phyloP scores from a whole-genome alignment of 2,113 vertebrate genomes.

The Hassar affinis region DNA sequence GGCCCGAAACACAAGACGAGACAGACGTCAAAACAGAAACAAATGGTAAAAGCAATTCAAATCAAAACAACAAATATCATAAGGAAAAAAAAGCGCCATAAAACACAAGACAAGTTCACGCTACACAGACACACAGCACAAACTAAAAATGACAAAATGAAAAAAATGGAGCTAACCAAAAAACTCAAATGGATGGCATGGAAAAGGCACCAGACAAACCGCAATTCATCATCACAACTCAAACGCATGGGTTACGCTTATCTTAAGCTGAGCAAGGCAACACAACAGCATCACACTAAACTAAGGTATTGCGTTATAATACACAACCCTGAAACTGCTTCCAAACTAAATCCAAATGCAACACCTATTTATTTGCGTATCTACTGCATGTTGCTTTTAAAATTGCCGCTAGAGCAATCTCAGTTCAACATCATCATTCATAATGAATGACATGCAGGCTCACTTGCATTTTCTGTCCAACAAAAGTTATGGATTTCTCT shows the following conservation, averaged over 20 bases:
- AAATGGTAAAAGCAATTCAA: constrained; percentile 60
- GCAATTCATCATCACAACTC: neutral
- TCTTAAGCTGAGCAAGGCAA: neutral
- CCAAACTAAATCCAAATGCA: neutral
- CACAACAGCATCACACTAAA: neutral
- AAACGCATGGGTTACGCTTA: neutral
- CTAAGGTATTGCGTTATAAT: neutral
- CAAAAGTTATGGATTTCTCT: neutral
- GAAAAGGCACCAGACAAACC: constrained; percentile 12
- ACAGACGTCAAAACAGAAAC: constrained; percentile 64
- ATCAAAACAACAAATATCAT: constrained; percentile 49
- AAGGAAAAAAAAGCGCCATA: constrained; percentile 42
- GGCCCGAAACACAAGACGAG: constrained; percentile 65
- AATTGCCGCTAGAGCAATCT: neutral
- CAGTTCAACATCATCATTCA: neutral
- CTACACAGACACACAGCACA: constrained; percentile 20
- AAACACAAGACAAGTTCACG: constrained; percentile 38
- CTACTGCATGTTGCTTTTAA: neutral
- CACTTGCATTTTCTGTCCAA: neutral
- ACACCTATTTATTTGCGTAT: neutral
- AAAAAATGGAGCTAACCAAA: constrained; percentile 13
- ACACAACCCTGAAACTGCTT: neutral
- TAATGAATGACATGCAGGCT: neutral
- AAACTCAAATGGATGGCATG: constrained; percentile 11
- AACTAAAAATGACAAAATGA: constrained; percentile 24